phyloP scores from a whole-genome alignment of 1,140 invertebrate species.

The Drosophila tsacasi region DNA sequence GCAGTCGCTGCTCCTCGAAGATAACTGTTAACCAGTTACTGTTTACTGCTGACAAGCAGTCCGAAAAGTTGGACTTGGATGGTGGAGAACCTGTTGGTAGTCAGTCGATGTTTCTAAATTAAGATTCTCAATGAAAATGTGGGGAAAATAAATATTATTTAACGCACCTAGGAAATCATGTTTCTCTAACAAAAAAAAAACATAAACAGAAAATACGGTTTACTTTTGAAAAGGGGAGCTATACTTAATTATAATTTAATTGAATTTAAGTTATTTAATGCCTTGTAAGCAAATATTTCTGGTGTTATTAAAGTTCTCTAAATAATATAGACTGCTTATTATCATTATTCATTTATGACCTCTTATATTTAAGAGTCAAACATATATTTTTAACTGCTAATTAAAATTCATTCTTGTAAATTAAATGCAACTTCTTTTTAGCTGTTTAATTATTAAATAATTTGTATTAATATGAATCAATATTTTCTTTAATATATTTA shows the following conservation, averaged over 20 bases:
- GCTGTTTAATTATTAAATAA: no score
- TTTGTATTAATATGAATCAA: no score
- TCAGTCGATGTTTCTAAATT: neutral
- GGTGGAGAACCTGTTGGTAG: neutral
- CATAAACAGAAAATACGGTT: neutral
- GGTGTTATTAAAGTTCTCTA: no score
- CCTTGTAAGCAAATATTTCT: neutral
- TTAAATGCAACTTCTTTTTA: no score
- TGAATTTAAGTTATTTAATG: neutral
- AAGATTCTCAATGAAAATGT: neutral
- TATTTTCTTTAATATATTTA: no score
- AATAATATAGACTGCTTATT: no score
- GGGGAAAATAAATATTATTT: neutral
- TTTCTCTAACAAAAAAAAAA: neutral
- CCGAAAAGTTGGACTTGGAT: neutral
- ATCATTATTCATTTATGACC: no score
- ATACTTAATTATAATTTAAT: neutral
- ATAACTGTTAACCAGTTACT: conserved; percentile 43
- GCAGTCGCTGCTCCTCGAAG: conserved; percentile 33
- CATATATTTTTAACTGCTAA: no score
- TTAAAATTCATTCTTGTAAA: no score
- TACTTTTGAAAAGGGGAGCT: neutral
- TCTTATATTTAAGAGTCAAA: no score
- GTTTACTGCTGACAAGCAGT: conserved; percentile 40
- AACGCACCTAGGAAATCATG: no score